Evolutionary conservation across 2,113 vertebrate genomes (phyloP).

Genomic region (Clupea harengus): DNA sequence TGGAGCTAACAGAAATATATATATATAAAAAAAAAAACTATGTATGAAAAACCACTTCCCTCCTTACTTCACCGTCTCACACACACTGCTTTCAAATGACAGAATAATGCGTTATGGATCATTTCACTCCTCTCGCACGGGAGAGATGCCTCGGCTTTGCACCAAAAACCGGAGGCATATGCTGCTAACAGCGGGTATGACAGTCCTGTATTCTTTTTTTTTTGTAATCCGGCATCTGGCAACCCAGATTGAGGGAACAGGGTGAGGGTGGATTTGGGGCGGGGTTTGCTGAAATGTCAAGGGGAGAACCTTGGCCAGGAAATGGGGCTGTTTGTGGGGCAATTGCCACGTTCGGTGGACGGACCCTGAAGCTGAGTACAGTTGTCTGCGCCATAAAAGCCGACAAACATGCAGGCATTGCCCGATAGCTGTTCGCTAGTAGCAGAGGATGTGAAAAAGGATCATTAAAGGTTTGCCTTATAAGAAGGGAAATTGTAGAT

Average conservation of each 20-base stretch:
- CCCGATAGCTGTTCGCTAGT: neutral
- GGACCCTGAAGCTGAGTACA: neutral
- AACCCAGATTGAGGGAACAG: slow-evolving; percentile 72
- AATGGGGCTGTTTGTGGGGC: slow-evolving; percentile 51
- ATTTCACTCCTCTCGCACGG: slow-evolving; percentile 73
- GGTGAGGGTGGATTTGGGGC: neutral
- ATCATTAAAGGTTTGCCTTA: neutral
- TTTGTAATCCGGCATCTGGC: slow-evolving; percentile 75
- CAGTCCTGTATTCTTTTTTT: slow-evolving; percentile 45
- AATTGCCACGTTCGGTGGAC: slow-evolving; percentile 34
- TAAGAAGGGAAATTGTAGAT: neutral
- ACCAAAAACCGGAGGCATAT: slow-evolving; percentile 73
- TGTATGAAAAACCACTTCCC: slow-evolving; percentile 52
- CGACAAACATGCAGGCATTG: neutral
- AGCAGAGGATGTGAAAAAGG: neutral
- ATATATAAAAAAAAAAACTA: neutral
- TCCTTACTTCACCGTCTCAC: slow-evolving; percentile 53
- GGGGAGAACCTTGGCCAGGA: slow-evolving; percentile 65
- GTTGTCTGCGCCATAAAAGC: neutral
- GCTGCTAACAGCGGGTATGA: slow-evolving; percentile 65
- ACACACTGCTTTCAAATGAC: slow-evolving; percentile 77
- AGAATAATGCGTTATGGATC: slow-evolving; percentile 88
- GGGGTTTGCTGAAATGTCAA: slow-evolving; percentile 68
- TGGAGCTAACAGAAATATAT: neutral
- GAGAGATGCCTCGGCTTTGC: slow-evolving; percentile 37